Evolutionary conservation across 2,113 vertebrate species (phyloP), one percentile per base, ranked within the genome.

Genomic region (Ameiurus melas): DNA sequence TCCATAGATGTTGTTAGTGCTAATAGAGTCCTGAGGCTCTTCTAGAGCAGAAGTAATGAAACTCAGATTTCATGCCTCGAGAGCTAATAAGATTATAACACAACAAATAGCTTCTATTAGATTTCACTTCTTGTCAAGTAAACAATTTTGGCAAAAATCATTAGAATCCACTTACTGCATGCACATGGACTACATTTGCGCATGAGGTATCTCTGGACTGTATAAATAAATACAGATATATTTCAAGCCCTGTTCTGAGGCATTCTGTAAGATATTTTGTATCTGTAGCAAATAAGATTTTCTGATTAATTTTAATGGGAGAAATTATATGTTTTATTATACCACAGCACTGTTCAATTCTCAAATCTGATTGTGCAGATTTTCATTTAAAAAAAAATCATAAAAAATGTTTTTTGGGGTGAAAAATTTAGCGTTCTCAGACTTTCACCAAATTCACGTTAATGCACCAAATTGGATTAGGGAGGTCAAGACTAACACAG

Each of bases 41-140:
- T 88, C 47, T 83, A 36, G 51, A 55, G 33, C 86, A 88, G 33
- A 88, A 81, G 39, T 80, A 64, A 80, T 83, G 3, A 77, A 88
- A 79, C 20, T 83, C 84, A 64, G 81, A n/a, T 60, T 84, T 83
- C 8, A 71, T 80, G 36, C 68, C 58, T n/a, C 9, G 2, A 39
- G 82, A 47, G 57, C 22, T 62, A 88, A 88, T 70, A 47, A 70
- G 62, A 90, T 84, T 70, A 83, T 17, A 55, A 75, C 58, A 47
- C 36, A 51, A 70, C 9, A 81, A 70, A 55, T 79, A 80, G 57
- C 53, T 43, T 79, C 70, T n/a, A 62, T 68, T 87, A 57, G 58
- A 85, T 62, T 87, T 78, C 25, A 71, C 47, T 84, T 58, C 53
- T n/a, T 66, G 22, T 51, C 1, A 75, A 75, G 71, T 16, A 78